phyloP scores from a whole-genome alignment of 2,797 vertebrate species.

The Spea hammondii region DNA sequence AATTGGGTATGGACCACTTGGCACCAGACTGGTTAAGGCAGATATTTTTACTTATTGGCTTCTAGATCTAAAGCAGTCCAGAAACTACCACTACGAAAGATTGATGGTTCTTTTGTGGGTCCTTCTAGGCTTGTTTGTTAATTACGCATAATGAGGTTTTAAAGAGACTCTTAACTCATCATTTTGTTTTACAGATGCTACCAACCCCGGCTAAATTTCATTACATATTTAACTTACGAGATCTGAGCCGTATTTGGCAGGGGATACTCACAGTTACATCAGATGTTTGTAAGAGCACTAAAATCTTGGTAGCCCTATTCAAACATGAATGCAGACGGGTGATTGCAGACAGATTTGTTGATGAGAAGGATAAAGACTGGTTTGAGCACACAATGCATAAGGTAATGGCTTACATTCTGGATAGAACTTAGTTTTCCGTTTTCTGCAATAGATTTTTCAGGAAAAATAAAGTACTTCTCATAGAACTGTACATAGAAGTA shows the following conservation, averaged over 20 bases:
- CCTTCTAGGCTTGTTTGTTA: constrained; percentile 5
- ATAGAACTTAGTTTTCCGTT: too few species aligned
- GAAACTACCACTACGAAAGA: neutral
- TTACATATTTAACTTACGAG: constrained; percentile 83
- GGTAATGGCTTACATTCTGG: constrained; percentile 57
- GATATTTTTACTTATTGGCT: neutral
- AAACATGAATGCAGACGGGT: constrained; percentile 77
- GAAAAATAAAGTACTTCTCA: too few species aligned
- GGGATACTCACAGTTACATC: constrained; percentile 73
- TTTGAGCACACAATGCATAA: constrained; percentile 68
- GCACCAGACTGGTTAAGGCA: neutral
- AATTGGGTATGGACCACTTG: too few species aligned
- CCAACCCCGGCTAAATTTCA: constrained; percentile 84
- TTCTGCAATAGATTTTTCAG: too few species aligned
- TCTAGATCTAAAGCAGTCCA: neutral
- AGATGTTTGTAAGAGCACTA: constrained; percentile 69
- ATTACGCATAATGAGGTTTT: constrained; percentile 17
- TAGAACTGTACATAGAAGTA: too few species aligned
- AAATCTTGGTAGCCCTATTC: constrained; percentile 73
- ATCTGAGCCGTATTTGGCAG: constrained; percentile 83
- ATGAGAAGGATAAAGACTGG: constrained; percentile 69
- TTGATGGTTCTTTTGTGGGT: neutral
- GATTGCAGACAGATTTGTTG: constrained; percentile 77
- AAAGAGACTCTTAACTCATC: constrained; percentile 15
- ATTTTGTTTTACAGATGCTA: constrained; percentile 72